Conservation (phyloP, 1,140 invertebrate genomes). For the Bombus sibiricus region DNA sequence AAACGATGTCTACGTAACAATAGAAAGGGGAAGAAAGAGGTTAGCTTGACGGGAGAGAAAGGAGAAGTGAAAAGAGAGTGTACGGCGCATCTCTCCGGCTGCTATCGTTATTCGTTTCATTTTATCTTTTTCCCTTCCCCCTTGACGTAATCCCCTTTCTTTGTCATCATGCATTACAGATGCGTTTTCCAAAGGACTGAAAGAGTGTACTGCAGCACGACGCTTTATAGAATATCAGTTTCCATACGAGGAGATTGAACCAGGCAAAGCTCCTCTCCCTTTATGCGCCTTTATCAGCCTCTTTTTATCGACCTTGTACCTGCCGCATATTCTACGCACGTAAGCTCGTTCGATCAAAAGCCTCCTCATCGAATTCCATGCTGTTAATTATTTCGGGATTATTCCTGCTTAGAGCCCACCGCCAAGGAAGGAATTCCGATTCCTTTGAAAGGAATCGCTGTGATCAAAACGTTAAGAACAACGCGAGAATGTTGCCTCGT, state of each 20-base stretch:
- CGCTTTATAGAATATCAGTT: slow-evolving; percentile 61
- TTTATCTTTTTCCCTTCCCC: slow-evolving; percentile 32
- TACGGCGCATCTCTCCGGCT: background rate
- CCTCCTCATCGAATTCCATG: slow-evolving; percentile 38
- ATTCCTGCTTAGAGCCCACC: background rate
- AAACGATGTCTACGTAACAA: background rate
- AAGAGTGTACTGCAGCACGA: slow-evolving; percentile 43
- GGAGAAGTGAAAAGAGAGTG: too few relatives aligned
- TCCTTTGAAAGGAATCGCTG: background rate
- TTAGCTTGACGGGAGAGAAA: background rate
- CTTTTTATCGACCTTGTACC: slow-evolving; percentile 49
- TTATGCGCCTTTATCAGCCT: slow-evolving; percentile 37
- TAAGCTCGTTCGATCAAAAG: slow-evolving; percentile 49
- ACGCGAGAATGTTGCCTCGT: too few relatives aligned
- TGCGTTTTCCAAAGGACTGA: slow-evolving; percentile 54
- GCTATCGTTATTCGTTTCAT: slow-evolving; percentile 40
- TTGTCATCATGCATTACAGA: slow-evolving; percentile 55
- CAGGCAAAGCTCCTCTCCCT: slow-evolving; percentile 40
- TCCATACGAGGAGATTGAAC: slow-evolving; percentile 62
- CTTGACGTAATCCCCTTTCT: slow-evolving; percentile 57
- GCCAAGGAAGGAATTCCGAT: slow-evolving; percentile 18
- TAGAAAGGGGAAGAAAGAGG: background rate
- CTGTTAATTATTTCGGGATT: slow-evolving; percentile 61
- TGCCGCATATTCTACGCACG: slow-evolving; percentile 28
- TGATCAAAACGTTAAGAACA: too few relatives aligned